Conservation (phyloP, 2,113 vertebrate genomes). For the Elanus axillaris region DNA sequence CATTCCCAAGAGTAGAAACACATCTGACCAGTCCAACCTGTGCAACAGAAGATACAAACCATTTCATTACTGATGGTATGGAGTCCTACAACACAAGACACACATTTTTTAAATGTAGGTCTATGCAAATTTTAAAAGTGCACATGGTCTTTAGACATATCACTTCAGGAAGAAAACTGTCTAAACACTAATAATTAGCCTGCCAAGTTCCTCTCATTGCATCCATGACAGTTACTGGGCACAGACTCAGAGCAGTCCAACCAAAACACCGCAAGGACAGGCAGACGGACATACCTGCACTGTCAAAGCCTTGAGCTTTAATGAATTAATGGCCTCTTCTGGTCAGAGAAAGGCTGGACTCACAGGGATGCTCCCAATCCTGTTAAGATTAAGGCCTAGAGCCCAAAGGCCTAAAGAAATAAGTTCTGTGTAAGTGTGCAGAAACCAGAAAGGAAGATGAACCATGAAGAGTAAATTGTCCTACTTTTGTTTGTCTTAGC, state of each 20-base stretch:
- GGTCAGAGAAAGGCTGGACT: background rate
- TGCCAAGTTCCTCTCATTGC: background rate
- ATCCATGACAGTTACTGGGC: background rate
- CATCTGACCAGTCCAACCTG: background rate
- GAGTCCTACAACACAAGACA: background rate
- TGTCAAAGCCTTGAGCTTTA: background rate
- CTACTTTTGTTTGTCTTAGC: background rate
- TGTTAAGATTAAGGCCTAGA: background rate
- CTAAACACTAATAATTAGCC: background rate
- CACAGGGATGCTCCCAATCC: background rate
- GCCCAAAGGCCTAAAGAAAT: background rate
- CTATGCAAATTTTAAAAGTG: background rate
- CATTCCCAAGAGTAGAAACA: background rate
- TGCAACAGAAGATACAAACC: background rate
- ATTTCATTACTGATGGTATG: background rate
- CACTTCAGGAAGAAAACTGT: background rate
- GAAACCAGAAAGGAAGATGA: background rate
- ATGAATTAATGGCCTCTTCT: background rate
- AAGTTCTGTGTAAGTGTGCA: background rate
- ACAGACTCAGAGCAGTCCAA: background rate
- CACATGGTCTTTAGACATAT: background rate
- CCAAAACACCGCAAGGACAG: rapidly evolving
- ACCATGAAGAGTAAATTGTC: background rate
- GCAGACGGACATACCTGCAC: background rate
- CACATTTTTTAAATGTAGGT: background rate